Percentiles rank a stretch among this genome's conserved stretches.
Evolutionary conservation across 2,888 invertebrate genomes (phyloP).

Genomic region (Zaprionus obscuricornis): DNA sequence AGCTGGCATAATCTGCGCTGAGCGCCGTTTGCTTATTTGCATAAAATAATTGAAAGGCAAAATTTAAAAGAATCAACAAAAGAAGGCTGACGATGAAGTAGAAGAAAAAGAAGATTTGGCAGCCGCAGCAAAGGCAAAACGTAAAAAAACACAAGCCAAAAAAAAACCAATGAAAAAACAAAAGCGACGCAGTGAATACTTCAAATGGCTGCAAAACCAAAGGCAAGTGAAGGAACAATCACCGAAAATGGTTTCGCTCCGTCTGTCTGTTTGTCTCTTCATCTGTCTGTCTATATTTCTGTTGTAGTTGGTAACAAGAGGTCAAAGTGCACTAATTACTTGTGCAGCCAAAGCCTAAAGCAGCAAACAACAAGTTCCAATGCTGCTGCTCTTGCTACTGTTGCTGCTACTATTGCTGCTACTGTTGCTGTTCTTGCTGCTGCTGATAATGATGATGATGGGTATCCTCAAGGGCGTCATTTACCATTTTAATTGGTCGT

Average conservation of each 20-base stretch:
- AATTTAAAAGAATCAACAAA: slow-evolving; percentile 73
- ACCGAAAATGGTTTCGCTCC: no score
- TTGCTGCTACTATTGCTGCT: no score
- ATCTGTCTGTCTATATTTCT: neutral
- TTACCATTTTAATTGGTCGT: slow-evolving; percentile 46
- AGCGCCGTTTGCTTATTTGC: slow-evolving; percentile 71
- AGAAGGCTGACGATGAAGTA: slow-evolving; percentile 42
- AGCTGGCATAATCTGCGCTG: slow-evolving; percentile 75
- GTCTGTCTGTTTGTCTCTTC: no score
- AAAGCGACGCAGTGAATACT: slow-evolving; percentile 13
- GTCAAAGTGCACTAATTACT: slow-evolving; percentile 72
- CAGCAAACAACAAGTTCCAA: no score
- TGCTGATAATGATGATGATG: slow-evolving; percentile 25
- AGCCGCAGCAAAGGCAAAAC: slow-evolving; percentile 25
- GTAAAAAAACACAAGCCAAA: slow-evolving; percentile 4
- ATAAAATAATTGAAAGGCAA: slow-evolving; percentile 78
- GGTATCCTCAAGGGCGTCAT: slow-evolving; percentile 37
- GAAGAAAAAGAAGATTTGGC: slow-evolving; percentile 29
- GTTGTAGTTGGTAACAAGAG: slow-evolving; percentile 14
- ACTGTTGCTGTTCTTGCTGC: neutral
- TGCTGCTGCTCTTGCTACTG: no score
- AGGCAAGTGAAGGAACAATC: slow-evolving; percentile 35
- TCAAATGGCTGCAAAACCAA: neutral
- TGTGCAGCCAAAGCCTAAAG: slow-evolving; percentile 30
- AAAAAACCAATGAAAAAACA: slow-evolving; percentile 16